Percentiles rank a stretch among this genome's conserved stretches.
These are phyloP conservation scores for Gavialis gangeticus DNA, from an alignment of 2,113 vertebrate genomes.

Conservation along the genomic window DNA sequence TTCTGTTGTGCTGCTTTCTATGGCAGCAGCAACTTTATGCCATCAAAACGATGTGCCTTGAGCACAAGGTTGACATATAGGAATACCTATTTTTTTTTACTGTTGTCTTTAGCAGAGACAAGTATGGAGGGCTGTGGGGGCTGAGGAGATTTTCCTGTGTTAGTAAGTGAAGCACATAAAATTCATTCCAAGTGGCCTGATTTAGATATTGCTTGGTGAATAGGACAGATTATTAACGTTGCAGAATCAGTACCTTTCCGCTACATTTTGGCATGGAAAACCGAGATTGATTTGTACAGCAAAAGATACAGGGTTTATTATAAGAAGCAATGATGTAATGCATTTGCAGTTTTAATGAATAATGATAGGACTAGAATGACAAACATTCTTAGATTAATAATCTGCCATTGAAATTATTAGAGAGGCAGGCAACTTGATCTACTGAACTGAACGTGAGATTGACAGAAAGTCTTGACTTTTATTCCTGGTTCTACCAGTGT, in stretches of 20 bases:
- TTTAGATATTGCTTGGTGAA: background rate
- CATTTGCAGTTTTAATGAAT: slow-evolving; percentile 2
- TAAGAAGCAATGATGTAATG: background rate
- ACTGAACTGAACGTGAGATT: background rate
- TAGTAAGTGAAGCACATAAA: background rate
- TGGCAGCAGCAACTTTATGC: background rate
- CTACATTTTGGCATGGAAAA: background rate
- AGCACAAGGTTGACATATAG: background rate
- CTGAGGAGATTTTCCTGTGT: background rate
- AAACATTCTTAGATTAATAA: slow-evolving; percentile 21
- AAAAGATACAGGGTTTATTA: background rate
- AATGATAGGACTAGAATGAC: background rate
- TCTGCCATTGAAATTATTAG: slow-evolving; percentile 1
- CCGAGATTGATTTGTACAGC: background rate
- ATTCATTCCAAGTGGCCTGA: background rate
- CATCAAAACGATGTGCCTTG: background rate
- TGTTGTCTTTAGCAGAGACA: background rate
- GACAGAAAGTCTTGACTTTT: rapidly evolving
- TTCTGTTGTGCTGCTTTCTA: background rate
- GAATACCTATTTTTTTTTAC: background rate
- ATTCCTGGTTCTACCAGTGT: rapidly evolving
- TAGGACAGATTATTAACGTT: background rate
- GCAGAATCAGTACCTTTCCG: background rate
- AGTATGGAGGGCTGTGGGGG: background rate
- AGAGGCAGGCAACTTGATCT: background rate